A percentile compares a stretch with the other conserved stretches of the same genome.
These are phyloP conservation scores for Oncorhynchus masou DNA, from an alignment of 2,113 vertebrate genomes.

Conservation along the genomic window DNA sequence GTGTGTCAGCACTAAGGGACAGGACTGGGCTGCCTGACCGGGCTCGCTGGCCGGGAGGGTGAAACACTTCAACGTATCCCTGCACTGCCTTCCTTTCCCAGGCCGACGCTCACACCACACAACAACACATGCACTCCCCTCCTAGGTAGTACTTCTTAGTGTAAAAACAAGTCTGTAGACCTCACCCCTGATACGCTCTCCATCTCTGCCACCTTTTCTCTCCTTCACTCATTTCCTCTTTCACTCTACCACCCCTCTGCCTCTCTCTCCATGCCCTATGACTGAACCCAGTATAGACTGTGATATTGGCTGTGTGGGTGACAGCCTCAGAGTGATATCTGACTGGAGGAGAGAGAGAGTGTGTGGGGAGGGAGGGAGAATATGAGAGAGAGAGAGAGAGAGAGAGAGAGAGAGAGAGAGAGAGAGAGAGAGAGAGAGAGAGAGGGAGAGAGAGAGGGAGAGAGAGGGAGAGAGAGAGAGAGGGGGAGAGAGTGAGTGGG, in stretches of 20 bases:
- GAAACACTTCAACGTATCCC: constrained; percentile 52
- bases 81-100: neutral
- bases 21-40: constrained; percentile 23
- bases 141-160: neutral
- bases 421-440: too few species aligned
- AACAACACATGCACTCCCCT: constrained; percentile 14
- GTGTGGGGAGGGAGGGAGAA: too few species aligned
- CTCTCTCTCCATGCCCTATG: constrained; percentile 45
- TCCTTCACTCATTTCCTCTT: neutral
- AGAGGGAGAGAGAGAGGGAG: too few species aligned
- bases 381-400: too few species aligned
- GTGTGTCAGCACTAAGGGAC: constrained; percentile 14
- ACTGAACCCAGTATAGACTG: constrained; percentile 60
- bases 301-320: constrained; percentile 67
- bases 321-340: constrained; percentile 64
- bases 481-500: too few species aligned
- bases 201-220: neutral
- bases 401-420: too few species aligned
- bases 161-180: neutral
- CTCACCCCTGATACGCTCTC: neutral
- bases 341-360: constrained; percentile 50
- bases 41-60: constrained; percentile 24
- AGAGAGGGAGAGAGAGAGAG: too few species aligned
- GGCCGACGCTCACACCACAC: neutral
- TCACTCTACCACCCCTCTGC: too few species aligned